Percentiles rank a stretch among this genome's conserved stretches.
Conservation (phyloP, 2,888 invertebrate species). For the Lasioglossum vierecki region DNA sequence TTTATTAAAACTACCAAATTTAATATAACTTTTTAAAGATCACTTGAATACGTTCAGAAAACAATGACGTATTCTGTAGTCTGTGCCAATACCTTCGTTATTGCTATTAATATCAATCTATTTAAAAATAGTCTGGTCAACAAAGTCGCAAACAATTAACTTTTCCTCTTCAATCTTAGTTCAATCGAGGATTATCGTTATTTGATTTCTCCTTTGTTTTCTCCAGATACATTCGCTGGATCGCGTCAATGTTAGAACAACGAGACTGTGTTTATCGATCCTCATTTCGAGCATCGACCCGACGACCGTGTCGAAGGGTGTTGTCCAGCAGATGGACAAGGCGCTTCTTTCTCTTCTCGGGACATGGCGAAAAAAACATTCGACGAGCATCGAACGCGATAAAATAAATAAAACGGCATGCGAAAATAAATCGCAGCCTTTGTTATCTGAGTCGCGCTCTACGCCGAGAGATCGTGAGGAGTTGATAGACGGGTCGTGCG, state of each 20-base stretch:
- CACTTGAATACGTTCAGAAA: too few relatives aligned
- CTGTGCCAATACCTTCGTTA: too few relatives aligned
- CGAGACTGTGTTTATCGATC: not conserved
- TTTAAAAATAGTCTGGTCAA: too few relatives aligned
- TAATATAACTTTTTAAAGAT: too few relatives aligned
- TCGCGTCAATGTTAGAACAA: not conserved
- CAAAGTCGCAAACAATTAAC: too few relatives aligned
- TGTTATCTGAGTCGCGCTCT: constrained; percentile 25
- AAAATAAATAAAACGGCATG: not conserved
- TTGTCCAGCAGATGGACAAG: not conserved
- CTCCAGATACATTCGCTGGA: not conserved
- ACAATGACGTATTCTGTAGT: too few relatives aligned
- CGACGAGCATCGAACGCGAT: not conserved
- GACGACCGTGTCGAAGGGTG: not conserved
- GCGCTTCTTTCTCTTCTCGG: not conserved
- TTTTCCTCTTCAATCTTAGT: too few relatives aligned
- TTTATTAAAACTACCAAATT: too few relatives aligned
- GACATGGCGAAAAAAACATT: not conserved
- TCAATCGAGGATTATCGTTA: too few relatives aligned
- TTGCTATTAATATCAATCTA: too few relatives aligned
- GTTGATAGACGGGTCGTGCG: constrained; percentile 49
- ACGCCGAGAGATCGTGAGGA: constrained; percentile 22
- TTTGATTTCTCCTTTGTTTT: not conserved
- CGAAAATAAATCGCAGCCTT: constrained; percentile 15
- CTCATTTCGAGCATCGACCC: not conserved